Base-by-base conservation (phyloP, 2,113 vertebrate species). In the Calidris pygmaea region DNA sequence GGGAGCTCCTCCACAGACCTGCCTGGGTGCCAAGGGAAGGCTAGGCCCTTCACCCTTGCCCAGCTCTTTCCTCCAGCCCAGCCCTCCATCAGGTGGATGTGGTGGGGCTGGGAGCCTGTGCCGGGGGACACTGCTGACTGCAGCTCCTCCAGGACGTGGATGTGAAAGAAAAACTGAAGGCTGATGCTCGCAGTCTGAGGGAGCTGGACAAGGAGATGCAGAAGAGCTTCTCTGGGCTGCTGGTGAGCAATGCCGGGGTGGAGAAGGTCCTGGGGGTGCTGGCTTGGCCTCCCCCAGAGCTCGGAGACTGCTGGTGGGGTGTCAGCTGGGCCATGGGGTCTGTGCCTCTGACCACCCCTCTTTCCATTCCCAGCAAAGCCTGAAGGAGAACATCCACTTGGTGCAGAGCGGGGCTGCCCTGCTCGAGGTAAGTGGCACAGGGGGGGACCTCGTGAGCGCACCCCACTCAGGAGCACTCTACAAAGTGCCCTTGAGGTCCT, bases 121-220 rank as follows among this genome's bases (percentile, higher is more conserved):
- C 59, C 5, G 7, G 62, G 32, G 45, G 43, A 8, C 66, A 55
- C 34, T 3, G 11, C 87, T 94, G 81, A 96, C 60, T 80, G 43
- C 2, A 12, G 48, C 60, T 93, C 41, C 56, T 86, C 22, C 62
- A 75, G 29, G 3, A 15, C 2, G 0, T 0, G 0, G 2, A 5
- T 0, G 41, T 86, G 35, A 30, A 16, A 79, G 1, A 5, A 1
- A 30, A 97, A 24, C 94, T 99, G 14, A 18, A 13, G 41, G 3
- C 10, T 2, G 63, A 97, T 10, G 97, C 97, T 74, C 20, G 0
- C 0, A 6, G 48, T 3, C 94, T 99, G 89, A 97, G 87, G 87
- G 9, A 73, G 17, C 93, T 99, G 84, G 97, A 98, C 78, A 29
- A 14, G 15, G 55, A 93, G n/a, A 96, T 98, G 55, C 86, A 98